Conservation (phyloP, 2,797 vertebrate species). For the Uromys caudimaculatus region DNA sequence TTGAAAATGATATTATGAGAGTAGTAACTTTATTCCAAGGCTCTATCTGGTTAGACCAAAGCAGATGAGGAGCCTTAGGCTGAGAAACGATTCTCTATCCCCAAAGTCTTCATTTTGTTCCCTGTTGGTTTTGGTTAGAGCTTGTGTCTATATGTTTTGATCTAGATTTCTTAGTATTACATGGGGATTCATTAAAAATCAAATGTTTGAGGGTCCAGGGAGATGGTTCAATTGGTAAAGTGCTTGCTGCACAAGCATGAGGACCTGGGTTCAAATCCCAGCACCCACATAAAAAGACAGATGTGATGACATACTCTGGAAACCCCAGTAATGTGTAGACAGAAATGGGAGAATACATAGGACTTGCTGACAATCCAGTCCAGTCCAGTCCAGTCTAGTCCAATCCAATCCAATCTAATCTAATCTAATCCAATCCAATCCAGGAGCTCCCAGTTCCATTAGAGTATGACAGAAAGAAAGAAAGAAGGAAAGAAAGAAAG, state of each 20-base stretch:
- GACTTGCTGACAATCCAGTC: background rate
- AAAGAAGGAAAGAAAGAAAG: fast-evolving
- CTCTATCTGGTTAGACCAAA: background rate
- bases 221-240: background rate
- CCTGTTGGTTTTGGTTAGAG: background rate
- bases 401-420: too few species aligned
- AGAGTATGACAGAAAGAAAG: background rate
- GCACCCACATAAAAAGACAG: background rate
- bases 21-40: background rate
- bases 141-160: background rate
- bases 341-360: background rate
- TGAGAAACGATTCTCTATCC: background rate
- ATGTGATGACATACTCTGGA: background rate
- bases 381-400: background rate
- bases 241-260: background rate
- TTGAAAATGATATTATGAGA: background rate
- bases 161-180: background rate
- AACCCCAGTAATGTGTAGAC: too few species aligned
- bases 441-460: background rate
- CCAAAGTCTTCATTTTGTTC: background rate
- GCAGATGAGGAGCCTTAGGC: background rate
- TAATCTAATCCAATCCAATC: background rate
- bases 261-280: background rate
- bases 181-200: background rate
- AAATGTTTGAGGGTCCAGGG: background rate